Evolutionary conservation across 2,888 invertebrate species (phyloP), one percentile per base, ranked within the genome.

Genomic region (Synergus umbraculus): DNA sequence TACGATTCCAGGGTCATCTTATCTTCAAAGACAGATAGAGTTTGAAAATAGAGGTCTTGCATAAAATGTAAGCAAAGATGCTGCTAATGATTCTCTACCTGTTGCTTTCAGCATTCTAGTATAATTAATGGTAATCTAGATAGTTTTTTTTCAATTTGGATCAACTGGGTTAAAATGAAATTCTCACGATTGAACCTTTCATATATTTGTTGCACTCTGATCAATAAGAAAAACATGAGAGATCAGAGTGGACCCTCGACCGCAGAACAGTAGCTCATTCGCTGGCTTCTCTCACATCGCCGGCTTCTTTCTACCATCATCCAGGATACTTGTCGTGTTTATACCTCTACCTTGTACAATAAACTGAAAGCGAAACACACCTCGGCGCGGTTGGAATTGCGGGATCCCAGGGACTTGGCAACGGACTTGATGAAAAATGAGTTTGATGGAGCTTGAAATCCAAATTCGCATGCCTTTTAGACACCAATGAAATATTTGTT

Each of bases 211-310:
- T 41, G 41, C 67, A 78, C 13, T 78, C 22, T 44, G 78, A 78
- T 69, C 78, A 69, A 78, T 78, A 69, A 78, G 58, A 69, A 69
- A 58, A 22, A 37, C 63, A 66, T 54, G 66, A 66, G 13, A 54
- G 41, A 66, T 46, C 76, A 29, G 63, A 29, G 63, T 77, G 66
- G 58, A 22, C 41, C 44, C 43, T 29, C 41, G 60, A 78, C 78
- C 67, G 78, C 78, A 67, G 44, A 69, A 69, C 78, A 63, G 69
- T 67, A 78, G 78, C 78, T 78, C 78, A 69, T 78, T 78, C 78
- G 65, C 63, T 29, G 63, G 63, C 78, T 58, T 66, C 60, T 13
- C 37, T 29, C n/a, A 37, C 49, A 46, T 18, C 18, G 9, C 5
- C 22, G 15, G 49, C 46, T n/a, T 58, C 58, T 58, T 58, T 18